Evolutionary conservation across 2,888 invertebrate genomes (phyloP).

Genomic region (Aethes cnicana): DNA sequence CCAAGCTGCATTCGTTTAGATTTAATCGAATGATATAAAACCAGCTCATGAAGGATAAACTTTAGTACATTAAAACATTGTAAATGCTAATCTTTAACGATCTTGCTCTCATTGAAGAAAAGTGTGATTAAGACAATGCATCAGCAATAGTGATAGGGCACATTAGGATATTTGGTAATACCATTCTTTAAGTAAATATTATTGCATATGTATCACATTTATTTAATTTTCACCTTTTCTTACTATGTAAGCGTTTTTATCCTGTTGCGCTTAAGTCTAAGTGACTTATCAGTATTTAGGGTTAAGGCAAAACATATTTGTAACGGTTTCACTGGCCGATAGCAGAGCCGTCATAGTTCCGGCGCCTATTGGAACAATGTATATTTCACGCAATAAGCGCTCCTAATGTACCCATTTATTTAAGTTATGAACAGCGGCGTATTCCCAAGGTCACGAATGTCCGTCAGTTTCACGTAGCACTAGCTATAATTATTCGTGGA

Average conservation of each 20-base stretch:
- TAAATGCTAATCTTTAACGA: too few relatives aligned
- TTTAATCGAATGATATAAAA: background rate
- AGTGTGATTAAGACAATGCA: too few relatives aligned
- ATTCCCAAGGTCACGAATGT: constrained; percentile 37
- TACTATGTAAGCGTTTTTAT: constrained; percentile 17
- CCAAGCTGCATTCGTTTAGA: background rate
- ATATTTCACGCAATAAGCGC: constrained; percentile 9
- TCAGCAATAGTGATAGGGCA: too few relatives aligned
- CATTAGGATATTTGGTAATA: constrained; percentile 15
- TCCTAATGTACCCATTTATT: constrained; percentile 21
- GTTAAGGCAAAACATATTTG: constrained; percentile 3
- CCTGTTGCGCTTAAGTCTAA: constrained; percentile 10
- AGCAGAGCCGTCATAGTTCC: background rate
- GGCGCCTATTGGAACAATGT: background rate
- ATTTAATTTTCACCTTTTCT: constrained; percentile 12
- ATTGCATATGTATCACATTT: constrained; percentile 24
- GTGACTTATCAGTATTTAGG: constrained; percentile 18
- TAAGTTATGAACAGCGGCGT: constrained; percentile 7
- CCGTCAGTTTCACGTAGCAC: constrained; percentile 48
- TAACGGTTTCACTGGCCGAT: constrained; percentile 18
- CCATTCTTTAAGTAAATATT: constrained; percentile 19
- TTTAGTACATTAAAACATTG: too few relatives aligned
- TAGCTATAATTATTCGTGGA: constrained; percentile 70
- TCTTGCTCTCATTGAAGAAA: too few relatives aligned
- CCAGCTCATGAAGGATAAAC: background rate